Base-by-base conservation (phyloP, 2,113 vertebrate genomes). In the Hassar affinis region DNA sequence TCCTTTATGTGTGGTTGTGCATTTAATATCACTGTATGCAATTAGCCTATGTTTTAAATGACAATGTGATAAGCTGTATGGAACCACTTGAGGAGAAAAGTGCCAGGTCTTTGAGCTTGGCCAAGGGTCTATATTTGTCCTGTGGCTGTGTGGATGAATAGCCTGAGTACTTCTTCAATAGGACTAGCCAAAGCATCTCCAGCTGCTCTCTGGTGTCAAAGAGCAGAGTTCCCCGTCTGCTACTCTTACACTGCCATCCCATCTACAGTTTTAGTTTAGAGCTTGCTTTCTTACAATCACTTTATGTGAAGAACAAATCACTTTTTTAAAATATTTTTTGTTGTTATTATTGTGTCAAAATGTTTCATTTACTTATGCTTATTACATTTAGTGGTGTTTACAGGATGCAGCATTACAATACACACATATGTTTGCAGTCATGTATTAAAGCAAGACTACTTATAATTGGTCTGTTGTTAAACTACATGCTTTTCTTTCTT, bases 131-230 rank as follows among this genome's bases (percentile, higher is more conserved):
- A 91, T 91, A 91, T 86, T 81, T 81, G 75, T 88, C 81, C 49
- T 12, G 22, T 76, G 88, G 88, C 80, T 89, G 81, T 83, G 85
- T 86, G 71, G 79, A 85, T 76, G 81, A 88, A 91, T 92, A 91
- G 72, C 2, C 84, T 75, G 84, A 89, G 86, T 35, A 68, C 87
- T 94, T 88, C 92, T 89, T 83, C 90, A 81, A 90, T 89, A 91
- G 88, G 84, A 56, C 86, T 90, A 86, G 84, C 90, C 93, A 92
- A 94, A 92, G 90, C 89, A 93, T 93, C 90, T 92, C 88, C 94
- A 96, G 94, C 93, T 95, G 94, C 91, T 94, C 87, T 89, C 90
- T 90, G 91, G 90, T 92, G 92, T 93, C 91, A 90, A 93, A 91
- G 94, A 79, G 82, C 79, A 87, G 72, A 27, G 68, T 45, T 42